phyloP scores from a whole-genome alignment of 2,797 vertebrate genomes.

The Danio kyathit region DNA sequence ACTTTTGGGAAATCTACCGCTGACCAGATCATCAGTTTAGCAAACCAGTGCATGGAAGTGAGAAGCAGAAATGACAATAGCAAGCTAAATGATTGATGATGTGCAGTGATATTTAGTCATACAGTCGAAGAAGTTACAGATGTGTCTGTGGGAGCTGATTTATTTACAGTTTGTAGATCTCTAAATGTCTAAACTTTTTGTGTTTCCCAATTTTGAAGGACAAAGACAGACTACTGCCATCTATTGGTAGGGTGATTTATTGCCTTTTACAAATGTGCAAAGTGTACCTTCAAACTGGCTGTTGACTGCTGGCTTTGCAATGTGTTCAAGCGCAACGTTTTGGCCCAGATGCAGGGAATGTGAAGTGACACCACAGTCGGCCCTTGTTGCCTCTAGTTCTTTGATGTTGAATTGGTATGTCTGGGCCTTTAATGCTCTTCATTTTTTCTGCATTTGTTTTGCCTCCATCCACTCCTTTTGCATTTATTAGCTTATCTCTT shows the following conservation, averaged over 20 bases:
- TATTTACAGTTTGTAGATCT: background rate
- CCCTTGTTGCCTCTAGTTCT: background rate
- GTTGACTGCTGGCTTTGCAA: background rate
- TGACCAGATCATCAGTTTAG: too few species aligned
- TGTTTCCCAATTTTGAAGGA: background rate
- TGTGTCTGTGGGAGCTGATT: background rate
- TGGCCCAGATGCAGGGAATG: background rate
- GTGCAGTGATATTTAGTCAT: too few species aligned
- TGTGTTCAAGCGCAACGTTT: background rate
- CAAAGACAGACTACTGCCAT: background rate
- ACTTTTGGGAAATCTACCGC: too few species aligned
- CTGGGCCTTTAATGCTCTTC: background rate
- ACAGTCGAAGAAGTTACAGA: too few species aligned
- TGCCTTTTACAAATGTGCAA: background rate
- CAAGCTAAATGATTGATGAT: too few species aligned
- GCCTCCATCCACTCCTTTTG: background rate
- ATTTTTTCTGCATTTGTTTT: background rate
- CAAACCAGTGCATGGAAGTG: too few species aligned
- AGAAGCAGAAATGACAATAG: too few species aligned
- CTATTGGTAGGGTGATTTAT: background rate
- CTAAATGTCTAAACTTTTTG: background rate
- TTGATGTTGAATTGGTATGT: background rate
- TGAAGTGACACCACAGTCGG: background rate
- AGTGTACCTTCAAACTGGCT: too few species aligned
- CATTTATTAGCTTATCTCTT: conserved; percentile 9